These are phyloP conservation scores for Calosoma granatense DNA, from an alignment of 1,140 invertebrate genomes.

Conservation along the genomic window DNA sequence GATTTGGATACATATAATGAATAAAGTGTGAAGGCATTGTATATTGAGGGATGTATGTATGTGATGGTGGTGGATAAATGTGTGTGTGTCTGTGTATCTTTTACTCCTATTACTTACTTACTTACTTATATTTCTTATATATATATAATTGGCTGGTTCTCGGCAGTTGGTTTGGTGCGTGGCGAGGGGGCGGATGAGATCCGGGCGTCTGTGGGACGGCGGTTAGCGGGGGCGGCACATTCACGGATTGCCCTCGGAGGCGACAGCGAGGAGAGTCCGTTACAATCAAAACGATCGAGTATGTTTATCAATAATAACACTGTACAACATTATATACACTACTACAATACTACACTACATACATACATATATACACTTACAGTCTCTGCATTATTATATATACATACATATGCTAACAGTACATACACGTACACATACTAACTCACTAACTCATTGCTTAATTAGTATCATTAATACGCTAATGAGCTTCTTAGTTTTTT, in stretches of 20 bases:
- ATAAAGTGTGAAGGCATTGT: no score
- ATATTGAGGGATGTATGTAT: no score
- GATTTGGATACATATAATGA: no score
- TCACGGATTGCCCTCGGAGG: conserved; percentile 44
- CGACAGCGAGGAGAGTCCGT: conserved; percentile 65
- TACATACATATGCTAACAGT: neutral
- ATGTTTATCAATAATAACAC: no score
- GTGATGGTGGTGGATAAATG: no score
- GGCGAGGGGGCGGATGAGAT: conserved; percentile 44
- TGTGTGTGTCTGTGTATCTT: no score
- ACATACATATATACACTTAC: conserved; percentile 10
- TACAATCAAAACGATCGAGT: conserved; percentile 67
- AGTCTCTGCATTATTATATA: conserved; percentile 9
- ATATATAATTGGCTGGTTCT: no score
- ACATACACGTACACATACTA: neutral
- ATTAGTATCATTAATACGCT: no score
- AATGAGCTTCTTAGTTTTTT: no score
- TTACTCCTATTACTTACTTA: no score
- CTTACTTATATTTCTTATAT: no score
- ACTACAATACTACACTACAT: conserved; percentile 11
- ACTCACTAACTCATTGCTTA: neutral
- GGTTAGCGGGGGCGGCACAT: conserved; percentile 48
- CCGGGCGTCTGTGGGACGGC: conserved; percentile 46
- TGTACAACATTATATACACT: no score
- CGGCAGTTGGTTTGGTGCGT: conserved; percentile 44